A percentile compares a stretch with the other conserved stretches of the same genome.
Conservation (phyloP, 2,113 vertebrate genomes). For the Morphnarchus princeps region DNA sequence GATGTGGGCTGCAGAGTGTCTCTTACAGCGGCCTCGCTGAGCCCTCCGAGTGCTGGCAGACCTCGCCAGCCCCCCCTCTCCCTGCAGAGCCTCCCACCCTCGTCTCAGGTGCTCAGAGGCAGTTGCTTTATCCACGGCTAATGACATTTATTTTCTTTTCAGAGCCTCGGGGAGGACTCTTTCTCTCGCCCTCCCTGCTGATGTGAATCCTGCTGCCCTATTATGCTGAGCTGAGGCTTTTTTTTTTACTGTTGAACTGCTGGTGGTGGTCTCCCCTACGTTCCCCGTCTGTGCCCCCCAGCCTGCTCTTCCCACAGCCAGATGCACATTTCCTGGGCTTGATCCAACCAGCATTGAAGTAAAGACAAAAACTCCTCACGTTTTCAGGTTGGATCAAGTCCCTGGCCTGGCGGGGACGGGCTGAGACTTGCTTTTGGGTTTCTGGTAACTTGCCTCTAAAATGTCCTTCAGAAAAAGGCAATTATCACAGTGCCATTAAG, state of each 20-base stretch:
- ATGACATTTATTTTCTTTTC: background rate
- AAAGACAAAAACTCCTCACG: background rate
- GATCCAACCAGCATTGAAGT: background rate
- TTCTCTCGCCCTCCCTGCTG: background rate
- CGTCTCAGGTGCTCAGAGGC: background rate
- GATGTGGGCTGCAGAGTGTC: background rate
- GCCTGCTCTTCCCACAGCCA: background rate
- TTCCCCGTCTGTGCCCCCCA: background rate
- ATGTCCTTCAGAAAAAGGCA: background rate
- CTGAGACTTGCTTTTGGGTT: background rate
- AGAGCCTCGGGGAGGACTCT: background rate
- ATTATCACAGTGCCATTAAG: slow-evolving; percentile 34
- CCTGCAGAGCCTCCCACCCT: background rate
- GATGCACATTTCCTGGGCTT: background rate
- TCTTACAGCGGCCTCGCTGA: background rate
- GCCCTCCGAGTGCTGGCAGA: background rate
- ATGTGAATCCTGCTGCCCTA: background rate
- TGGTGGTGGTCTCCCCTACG: background rate
- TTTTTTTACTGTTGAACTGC: background rate
- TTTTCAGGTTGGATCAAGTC: background rate
- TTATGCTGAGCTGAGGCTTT: background rate
- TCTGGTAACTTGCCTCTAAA: background rate
- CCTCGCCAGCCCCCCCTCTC: background rate
- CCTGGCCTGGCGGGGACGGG: rapidly evolving
- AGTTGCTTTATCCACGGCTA: background rate